Evolutionary conservation across 2,888 invertebrate genomes (phyloP), one percentile per base, ranked within the genome.

Genomic region (Venustoraphidia nigricollis): DNA sequence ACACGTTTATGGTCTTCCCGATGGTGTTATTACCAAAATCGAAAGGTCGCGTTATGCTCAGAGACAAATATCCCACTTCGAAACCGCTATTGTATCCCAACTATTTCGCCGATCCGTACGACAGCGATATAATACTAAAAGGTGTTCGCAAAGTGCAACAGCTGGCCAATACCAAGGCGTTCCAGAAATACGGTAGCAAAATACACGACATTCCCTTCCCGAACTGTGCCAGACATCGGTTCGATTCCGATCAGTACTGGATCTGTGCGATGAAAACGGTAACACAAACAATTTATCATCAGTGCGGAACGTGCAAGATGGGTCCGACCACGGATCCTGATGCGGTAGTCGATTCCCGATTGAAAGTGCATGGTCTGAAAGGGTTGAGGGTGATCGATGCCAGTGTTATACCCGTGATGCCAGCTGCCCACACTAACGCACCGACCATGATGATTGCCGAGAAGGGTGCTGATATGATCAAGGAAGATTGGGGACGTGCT

Each of bases 371-470:
- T 57, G 86, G 85, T 8, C 68, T 87, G 10, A 66, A 71, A 10
- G 73, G 75, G 5, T 65, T 88, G 39, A 68, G 88, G 53, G 84
- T 88, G 0, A 78, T 84, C 49, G 87, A 88, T 60, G 84, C 84
- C 0, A 84, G 84, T 53, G 73, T 88, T 40, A 88, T 88, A 75
- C 88, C 88, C 1, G 76, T 76, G 61, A 79, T 88, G 41, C 77
- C 80, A 1, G 79, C 84, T 1, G 81, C 80, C 17, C 86, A 87
- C 60, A 86, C 86, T 1, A 86, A 86, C 57, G 80, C 83, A 0
- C 83, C 87, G 0, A 73, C 74, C 1, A 83, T 76, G 52, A 86
- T 88, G 87, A 84, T 88, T 56, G 87, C 84, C 3, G 88, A 88
- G 62, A 87, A 85, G 61, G 83, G 77, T 8, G 70, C 81, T 0